phyloP scores from a whole-genome alignment of 2,797 vertebrate genomes.

The Acrossocheilus wenchowensis region DNA sequence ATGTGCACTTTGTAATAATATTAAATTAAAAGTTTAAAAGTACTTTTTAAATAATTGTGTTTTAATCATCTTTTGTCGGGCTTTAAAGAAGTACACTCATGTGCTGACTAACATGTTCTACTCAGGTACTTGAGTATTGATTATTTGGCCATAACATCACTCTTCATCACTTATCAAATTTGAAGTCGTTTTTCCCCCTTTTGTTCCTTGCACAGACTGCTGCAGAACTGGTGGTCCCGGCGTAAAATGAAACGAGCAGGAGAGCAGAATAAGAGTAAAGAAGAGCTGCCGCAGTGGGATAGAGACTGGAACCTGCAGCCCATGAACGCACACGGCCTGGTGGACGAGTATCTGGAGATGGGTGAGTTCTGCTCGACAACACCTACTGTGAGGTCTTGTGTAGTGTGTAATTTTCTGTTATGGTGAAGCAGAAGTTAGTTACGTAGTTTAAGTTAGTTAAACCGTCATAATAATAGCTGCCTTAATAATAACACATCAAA shows the following conservation, averaged over 20 bases:
- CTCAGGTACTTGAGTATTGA: background rate
- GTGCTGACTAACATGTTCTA: background rate
- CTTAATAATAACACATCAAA: background rate
- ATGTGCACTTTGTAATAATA: no score
- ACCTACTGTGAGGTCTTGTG: background rate
- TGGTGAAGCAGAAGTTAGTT: background rate
- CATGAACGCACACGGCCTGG: slow-evolving; percentile 96
- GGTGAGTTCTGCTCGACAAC: slow-evolving; percentile 76
- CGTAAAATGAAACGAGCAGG: slow-evolving; percentile 93
- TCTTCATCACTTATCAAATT: background rate
- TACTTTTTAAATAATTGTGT: background rate
- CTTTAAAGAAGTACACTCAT: background rate
- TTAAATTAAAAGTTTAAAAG: no score
- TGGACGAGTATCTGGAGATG: slow-evolving; percentile 99
- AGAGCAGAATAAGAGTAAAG: slow-evolving; percentile 81
- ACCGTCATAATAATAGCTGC: background rate
- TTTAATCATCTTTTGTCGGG: background rate
- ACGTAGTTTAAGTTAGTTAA: background rate
- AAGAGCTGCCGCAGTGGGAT: slow-evolving; percentile 95
- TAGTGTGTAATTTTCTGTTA: background rate
- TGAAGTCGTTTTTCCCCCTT: background rate
- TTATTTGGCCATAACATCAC: background rate
- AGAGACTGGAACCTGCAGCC: slow-evolving; percentile 99
- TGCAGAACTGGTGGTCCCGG: slow-evolving; percentile 99
- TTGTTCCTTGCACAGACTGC: slow-evolving; percentile 77